These are phyloP conservation scores for Sericinus montela DNA, from an alignment of 2,888 invertebrate genomes.

Conservation along the genomic window DNA sequence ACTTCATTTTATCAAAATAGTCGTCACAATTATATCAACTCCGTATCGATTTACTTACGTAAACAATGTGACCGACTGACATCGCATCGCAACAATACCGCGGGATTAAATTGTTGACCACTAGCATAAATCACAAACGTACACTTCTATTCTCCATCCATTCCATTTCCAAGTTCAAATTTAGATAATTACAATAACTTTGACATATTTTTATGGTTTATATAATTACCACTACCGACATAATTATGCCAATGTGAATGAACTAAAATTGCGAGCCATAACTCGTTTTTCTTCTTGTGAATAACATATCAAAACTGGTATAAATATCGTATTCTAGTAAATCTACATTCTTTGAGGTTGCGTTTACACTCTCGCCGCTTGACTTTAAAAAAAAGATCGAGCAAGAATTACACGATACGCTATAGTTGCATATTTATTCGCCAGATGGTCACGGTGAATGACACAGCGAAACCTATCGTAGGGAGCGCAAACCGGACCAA, in stretches of 20 bases:
- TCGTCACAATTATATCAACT: constrained; percentile 31
- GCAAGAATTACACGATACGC: background rate
- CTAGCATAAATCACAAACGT: background rate
- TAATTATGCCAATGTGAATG: background rate
- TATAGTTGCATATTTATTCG: constrained; percentile 4
- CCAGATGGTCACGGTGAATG: constrained; percentile 16
- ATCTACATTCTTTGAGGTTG: background rate
- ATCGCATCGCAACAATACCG: constrained; percentile 16
- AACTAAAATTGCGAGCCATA: background rate
- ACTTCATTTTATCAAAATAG: too few species aligned
- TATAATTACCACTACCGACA: background rate
- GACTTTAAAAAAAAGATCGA: background rate
- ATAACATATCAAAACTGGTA: constrained; percentile 8
- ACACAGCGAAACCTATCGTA: constrained; percentile 13
- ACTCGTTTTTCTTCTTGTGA: background rate
- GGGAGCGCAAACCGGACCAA: constrained; percentile 15
- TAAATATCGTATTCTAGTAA: background rate
- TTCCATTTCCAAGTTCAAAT: too few species aligned
- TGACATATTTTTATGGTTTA: background rate
- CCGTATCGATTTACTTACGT: constrained; percentile 41
- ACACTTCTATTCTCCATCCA: too few species aligned
- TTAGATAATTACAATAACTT: background rate
- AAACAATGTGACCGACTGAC: constrained; percentile 26
- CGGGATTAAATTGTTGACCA: constrained; percentile 4
- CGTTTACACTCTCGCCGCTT: background rate